Base-by-base conservation (phyloP, 1,140 invertebrate species). In the Diorhabda carinulata region DNA sequence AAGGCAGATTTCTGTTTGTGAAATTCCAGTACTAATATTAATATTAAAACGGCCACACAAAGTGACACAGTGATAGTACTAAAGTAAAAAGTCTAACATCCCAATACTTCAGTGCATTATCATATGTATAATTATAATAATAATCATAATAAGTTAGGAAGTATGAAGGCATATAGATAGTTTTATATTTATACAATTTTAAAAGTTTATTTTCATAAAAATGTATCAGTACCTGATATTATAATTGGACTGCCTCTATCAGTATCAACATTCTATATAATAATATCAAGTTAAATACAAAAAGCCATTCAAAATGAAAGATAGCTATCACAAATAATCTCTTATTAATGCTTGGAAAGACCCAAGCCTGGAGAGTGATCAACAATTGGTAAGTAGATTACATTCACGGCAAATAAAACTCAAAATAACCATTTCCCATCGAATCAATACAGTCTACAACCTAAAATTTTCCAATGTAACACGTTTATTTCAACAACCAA, bases 51-150 rank as follows among this genome's bases (percentile, higher is more conserved):
- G 72, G 73, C 70, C 77, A 77, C 74, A 57, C 61, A 70, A 72
- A 68, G 74, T 75, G 75, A 70, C 76, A 74, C 70, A 75, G 77
- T 79, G 77, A 78, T 78, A 79, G 78, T 80, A 79, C 79, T 80
- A 80, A 80, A 80, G 78, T 80, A 80, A 80, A 79, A 80, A 80
- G 75, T 80, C 79, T 79, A 80, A 80, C 77, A 80, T 80, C 77
- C 78, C 79, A 80, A 80, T 80, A 80, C 78, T 80, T 80, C 78
- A 80, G 79, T 80, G 79, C 79, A 79, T 78, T 80, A 79, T 77
- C 75, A 78, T 78, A 78, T 64, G 57, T 78, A 78, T 77, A 72
- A 76, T 74, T 77, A 78, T 77, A 71, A 76, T 74, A 73, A 74
- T 77, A 70, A 77, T 77, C 67, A 76, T 78, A 77, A 77, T 78